Conservation (phyloP, 2,797 vertebrate species). For the Morelia viridis region DNA sequence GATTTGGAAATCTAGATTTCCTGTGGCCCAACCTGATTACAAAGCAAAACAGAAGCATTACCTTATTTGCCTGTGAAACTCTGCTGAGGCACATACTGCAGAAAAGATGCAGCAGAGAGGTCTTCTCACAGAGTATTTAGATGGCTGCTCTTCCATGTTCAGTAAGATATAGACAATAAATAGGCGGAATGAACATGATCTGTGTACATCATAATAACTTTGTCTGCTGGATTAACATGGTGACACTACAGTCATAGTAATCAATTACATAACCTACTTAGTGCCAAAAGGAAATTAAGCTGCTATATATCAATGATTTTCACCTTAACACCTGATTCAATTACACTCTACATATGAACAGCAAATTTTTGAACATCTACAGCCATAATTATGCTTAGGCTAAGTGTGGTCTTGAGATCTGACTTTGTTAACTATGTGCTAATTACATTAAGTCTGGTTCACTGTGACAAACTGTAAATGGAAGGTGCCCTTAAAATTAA, state of each 20-base stretch:
- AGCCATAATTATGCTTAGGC: neutral
- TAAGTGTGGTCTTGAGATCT: neutral
- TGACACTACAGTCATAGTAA: neutral
- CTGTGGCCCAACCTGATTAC: constrained; percentile 9
- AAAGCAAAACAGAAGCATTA: constrained; percentile 12
- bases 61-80: neutral
- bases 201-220: neutral
- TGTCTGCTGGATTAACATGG: neutral
- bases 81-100: neutral
- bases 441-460: neutral
- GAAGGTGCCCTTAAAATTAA: neutral
- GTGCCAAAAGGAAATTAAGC: neutral
- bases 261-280: neutral
- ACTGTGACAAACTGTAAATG: neutral
- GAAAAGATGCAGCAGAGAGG: neutral
- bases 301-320: neutral
- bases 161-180: neutral
- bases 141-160: neutral
- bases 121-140: neutral
- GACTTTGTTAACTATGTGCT: neutral
- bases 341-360: neutral
- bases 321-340: neutral
- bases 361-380: neutral
- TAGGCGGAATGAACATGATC: neutral
- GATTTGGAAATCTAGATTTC: constrained; percentile 1